Conservation (phyloP, 1,140 invertebrate species). For the Tetramorium parvispinum region DNA sequence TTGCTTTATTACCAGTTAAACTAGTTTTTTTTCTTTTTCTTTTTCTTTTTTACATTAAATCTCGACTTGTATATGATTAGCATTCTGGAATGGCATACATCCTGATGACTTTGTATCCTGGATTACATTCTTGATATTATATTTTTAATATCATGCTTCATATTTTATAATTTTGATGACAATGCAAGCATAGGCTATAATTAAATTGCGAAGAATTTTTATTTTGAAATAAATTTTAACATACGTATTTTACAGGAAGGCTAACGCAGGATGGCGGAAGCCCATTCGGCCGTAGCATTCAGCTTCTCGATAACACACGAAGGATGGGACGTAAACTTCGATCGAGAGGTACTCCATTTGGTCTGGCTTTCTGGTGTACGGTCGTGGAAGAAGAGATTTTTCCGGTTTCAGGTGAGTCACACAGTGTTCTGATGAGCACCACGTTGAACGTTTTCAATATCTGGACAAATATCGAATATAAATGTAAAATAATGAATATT, state of each 20-base stretch:
- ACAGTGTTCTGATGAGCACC: not conserved
- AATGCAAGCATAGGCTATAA: not conserved
- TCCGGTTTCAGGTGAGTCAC: slow-evolving; percentile 92
- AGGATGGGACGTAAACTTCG: slow-evolving; percentile 98
- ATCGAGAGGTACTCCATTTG: slow-evolving; percentile 96
- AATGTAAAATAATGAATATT: not conserved
- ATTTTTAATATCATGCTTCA: too few species aligned
- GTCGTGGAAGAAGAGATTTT: slow-evolving; percentile 97
- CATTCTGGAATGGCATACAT: not conserved
- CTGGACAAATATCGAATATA: not conserved
- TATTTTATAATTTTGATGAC: not conserved
- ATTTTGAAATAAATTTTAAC: slow-evolving; percentile 2
- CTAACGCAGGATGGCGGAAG: slow-evolving; percentile 95
- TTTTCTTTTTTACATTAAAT: not conserved
- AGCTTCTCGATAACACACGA: slow-evolving; percentile 99
- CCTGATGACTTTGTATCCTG: not conserved
- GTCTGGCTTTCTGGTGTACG: slow-evolving; percentile 96
- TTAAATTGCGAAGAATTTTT: not conserved
- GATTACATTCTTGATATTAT: too few species aligned
- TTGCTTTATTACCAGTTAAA: not conserved
- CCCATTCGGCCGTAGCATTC: slow-evolving; percentile 98
- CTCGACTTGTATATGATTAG: not conserved
- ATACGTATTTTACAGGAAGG: not conserved
- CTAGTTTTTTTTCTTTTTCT: not conserved
- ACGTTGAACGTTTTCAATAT: not conserved